A percentile compares a stretch with the other conserved stretches of the same genome.
Evolutionary conservation across 2,113 vertebrate genomes (phyloP).

Genomic region (Illadopsis cleaveri): DNA sequence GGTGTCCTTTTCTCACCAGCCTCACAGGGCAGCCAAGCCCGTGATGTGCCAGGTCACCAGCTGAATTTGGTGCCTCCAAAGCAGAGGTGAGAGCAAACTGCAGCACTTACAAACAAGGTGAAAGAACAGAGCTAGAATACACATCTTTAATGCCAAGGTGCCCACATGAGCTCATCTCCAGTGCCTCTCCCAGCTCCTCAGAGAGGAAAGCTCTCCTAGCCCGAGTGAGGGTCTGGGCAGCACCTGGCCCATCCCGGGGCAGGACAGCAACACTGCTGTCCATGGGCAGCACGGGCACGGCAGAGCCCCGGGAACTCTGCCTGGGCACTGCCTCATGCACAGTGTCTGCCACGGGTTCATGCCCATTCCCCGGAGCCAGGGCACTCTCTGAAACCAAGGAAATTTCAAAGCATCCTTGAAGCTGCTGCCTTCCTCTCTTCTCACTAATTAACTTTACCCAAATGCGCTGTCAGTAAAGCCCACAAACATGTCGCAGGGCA

Average conservation of each 20-base stretch:
- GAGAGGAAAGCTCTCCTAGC: background rate
- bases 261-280: background rate
- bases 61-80: background rate
- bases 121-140: background rate
- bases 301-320: background rate
- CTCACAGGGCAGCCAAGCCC: background rate
- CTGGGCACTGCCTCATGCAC: background rate
- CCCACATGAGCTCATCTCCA: accelerated
- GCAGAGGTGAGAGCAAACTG: background rate
- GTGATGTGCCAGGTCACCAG: accelerated
- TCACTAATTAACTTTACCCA: slow-evolving; percentile 49
- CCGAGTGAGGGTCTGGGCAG: accelerated
- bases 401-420: slow-evolving; percentile 59
- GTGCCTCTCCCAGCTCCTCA: accelerated
- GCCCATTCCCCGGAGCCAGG: background rate
- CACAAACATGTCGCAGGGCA: background rate
- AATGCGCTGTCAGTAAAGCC: slow-evolving; percentile 40
- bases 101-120: background rate
- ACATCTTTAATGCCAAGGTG: accelerated
- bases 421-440: slow-evolving; percentile 34
- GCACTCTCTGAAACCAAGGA: slow-evolving; percentile 13
- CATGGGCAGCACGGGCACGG: accelerated
- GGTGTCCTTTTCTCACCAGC: accelerated
- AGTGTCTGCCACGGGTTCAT: accelerated
- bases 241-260: accelerated